These are phyloP conservation scores for Lamellibrachia luymesi DNA, from an alignment of 1,140 invertebrate genomes.

Conservation along the genomic window DNA sequence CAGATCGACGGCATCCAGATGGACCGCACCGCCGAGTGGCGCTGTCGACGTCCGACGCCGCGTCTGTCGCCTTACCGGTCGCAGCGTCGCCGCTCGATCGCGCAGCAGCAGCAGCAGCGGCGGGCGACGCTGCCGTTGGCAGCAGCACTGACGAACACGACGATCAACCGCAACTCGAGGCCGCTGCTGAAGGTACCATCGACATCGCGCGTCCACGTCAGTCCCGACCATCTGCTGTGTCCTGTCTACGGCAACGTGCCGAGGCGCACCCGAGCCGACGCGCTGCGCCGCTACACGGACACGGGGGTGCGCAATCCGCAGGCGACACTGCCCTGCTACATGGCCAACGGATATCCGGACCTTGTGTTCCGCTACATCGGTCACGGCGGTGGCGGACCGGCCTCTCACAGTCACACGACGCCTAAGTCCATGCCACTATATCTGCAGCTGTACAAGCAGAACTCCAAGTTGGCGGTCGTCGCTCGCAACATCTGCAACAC, in stretches of 20 bases:
- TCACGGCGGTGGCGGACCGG: neutral
- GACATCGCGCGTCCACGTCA: neutral
- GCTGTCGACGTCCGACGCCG: neutral
- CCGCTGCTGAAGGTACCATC: neutral
- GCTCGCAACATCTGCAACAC: neutral
- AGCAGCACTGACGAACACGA: neutral
- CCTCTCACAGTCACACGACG: too few species aligned
- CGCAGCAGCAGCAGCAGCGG: neutral
- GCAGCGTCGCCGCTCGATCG: neutral
- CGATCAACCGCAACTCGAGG: neutral
- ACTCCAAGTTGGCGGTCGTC: neutral
- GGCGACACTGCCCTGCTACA: neutral
- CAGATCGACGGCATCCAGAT: neutral
- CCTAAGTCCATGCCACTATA: neutral
- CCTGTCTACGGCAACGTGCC: neutral
- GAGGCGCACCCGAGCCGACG: neutral
- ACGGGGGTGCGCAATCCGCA: neutral
- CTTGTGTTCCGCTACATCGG: neutral
- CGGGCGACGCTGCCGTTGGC: neutral
- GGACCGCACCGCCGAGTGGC: neutral
- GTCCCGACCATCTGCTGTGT: neutral
- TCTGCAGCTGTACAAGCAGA: neutral
- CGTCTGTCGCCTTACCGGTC: neutral
- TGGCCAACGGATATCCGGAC: neutral
- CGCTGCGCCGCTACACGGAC: neutral